Base-by-base conservation (phyloP, 2,113 vertebrate genomes). In the Amphilophus citrinellus region DNA sequence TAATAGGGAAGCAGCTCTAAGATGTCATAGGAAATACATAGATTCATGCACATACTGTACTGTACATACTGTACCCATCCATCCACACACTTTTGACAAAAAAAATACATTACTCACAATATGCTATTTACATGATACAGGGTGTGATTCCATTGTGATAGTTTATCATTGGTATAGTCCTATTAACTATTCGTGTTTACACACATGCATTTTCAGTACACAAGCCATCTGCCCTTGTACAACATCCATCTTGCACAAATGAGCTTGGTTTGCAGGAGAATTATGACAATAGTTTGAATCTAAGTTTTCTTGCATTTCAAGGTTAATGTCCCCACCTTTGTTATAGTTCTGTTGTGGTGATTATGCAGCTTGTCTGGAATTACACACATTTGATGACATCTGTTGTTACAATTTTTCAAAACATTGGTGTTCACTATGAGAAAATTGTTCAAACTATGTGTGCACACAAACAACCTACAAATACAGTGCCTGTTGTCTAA, bases 241-340 rank as follows among this genome's bases (percentile, higher is more conserved):
- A 85, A 85, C 85, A 84, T 89, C 80, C 57, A 81, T 85, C 83
- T 84, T 86, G 30, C 30, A 79, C 47, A 81, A 86, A 90, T 61
- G 32, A 66, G 73, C 79, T 80, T 71, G 18, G 35, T 7, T 27
- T 60, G 5, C 62, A 17, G 63, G 22, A 84, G 47, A 57, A 71
- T 82, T 61, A 62, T 79, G 10, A 66, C n/a, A 22, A 24, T 15
- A 59, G 7, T 61, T 83, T 71, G 59, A 15, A 73, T 6, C 9
- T 22, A 59, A 53, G 27, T 63, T 39, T 73, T 80, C 58, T 73
- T 80, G 39, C 37, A 61, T 86, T 80, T 37, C 7, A 30, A 77
- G 47, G 77, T 71, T 53, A 20, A 37, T 58, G 75, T 73, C 56
- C 30, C 50, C 68, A 73, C 47, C 10, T 73, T 73, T 56, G 66